phyloP scores from a whole-genome alignment of 2,888 invertebrate genomes.

The Neoitamus cyanurus region DNA sequence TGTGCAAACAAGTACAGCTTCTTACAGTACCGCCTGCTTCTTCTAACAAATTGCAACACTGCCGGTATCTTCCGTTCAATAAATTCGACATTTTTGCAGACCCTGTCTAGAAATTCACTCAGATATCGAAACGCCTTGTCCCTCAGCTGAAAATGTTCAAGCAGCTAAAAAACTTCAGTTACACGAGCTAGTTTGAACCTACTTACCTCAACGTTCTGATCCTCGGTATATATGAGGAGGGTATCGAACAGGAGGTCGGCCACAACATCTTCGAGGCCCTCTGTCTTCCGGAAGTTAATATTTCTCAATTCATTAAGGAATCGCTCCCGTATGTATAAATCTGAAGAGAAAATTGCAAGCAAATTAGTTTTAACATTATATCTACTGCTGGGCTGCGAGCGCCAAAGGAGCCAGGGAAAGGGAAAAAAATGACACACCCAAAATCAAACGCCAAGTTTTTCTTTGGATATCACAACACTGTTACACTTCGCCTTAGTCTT shows the following conservation, averaged over 20 bases:
- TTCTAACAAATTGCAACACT: not conserved
- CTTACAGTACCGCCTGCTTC: not conserved
- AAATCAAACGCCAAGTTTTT: constrained; percentile 2
- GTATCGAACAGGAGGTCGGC: constrained; percentile 51
- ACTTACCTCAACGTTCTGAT: not conserved
- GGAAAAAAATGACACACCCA: constrained; percentile 29
- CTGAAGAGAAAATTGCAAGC: constrained; percentile 27
- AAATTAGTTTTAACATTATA: not conserved
- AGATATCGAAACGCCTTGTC: not conserved
- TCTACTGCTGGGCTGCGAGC: not conserved
- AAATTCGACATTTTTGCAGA: not conserved
- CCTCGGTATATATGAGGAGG: not conserved
- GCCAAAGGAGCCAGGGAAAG: not conserved
- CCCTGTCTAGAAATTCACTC: not conserved
- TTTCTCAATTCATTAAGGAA: constrained; percentile 47
- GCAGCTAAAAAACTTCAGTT: not conserved
- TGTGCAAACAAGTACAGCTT: not conserved
- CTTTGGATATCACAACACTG: constrained; percentile 21
- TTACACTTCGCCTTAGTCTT: not conserved
- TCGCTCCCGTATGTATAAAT: constrained; percentile 29
- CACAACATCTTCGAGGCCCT: constrained; percentile 49
- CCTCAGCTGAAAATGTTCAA: not conserved
- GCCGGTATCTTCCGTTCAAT: not conserved
- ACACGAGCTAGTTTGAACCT: not conserved
- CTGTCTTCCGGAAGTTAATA: constrained; percentile 45